Conservation (phyloP, 2,113 vertebrate species). For the Ophiodon elongatus region DNA sequence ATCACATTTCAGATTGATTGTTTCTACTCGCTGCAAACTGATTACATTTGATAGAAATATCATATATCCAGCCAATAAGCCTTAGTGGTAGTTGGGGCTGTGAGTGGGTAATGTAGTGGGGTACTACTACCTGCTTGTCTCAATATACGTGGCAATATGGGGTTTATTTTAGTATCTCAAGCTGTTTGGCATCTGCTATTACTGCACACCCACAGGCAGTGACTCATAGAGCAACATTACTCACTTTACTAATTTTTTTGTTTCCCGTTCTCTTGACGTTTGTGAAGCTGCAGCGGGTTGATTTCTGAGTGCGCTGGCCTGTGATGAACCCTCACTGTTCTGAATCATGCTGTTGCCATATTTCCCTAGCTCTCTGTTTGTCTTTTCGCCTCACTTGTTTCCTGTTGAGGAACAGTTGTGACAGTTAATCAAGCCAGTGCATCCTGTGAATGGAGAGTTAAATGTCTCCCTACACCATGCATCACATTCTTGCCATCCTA, state of each 20-base stretch:
- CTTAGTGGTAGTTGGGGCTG: no score
- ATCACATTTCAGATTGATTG: no score
- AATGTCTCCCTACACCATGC: background rate
- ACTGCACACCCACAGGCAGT: conserved; percentile 14
- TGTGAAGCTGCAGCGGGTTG: background rate
- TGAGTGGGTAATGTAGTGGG: no score
- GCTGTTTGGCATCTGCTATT: conserved; percentile 35
- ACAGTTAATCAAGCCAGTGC: conserved; percentile 39
- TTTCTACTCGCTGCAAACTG: no score
- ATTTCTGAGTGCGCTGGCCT: background rate
- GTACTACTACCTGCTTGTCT: background rate
- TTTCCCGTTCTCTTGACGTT: background rate
- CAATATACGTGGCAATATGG: background rate
- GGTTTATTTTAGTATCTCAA: conserved; percentile 37
- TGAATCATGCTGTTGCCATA: conserved; percentile 20
- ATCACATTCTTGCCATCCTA: conserved; percentile 4
- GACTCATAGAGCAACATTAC: conserved; percentile 36
- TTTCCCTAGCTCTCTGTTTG: conserved; percentile 17
- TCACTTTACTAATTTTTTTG: conserved; percentile 22
- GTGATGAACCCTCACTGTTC: conserved; percentile 4
- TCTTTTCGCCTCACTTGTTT: conserved; percentile 36
- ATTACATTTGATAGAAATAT: no score
- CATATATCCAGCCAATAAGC: no score
- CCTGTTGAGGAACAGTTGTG: conserved; percentile 37
- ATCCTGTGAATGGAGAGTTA: conserved; percentile 6